phyloP scores from a whole-genome alignment of 2,888 invertebrate genomes.

The Cataglyphis cursor region DNA sequence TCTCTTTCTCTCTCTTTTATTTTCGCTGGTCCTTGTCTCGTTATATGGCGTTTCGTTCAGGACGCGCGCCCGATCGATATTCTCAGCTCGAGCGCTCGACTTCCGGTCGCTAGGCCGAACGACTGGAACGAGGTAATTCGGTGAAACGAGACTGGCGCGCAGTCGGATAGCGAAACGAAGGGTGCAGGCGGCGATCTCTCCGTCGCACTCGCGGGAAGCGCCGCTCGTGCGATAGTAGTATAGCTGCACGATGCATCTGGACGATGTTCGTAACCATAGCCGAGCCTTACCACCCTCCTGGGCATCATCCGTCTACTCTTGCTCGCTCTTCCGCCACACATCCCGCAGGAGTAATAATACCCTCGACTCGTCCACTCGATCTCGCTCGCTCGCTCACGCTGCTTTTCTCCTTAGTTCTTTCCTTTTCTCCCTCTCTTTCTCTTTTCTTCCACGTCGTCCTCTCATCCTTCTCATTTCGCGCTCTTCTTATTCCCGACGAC shows the following conservation, averaged over 20 bases:
- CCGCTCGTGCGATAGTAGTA: constrained; percentile 53
- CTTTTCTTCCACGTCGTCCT: constrained; percentile 15
- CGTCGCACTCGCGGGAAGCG: constrained; percentile 61
- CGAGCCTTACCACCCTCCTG: constrained; percentile 80
- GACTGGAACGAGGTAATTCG: constrained; percentile 66
- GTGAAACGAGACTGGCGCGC: constrained; percentile 53
- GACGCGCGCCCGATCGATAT: constrained; percentile 62
- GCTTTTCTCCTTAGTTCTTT: constrained; percentile 45
- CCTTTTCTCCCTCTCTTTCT: constrained; percentile 52
- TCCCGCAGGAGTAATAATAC: constrained; percentile 76
- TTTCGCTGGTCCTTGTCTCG: constrained; percentile 39
- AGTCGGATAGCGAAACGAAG: constrained; percentile 9
- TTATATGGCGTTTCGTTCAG: constrained; percentile 61
- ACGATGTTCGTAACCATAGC: constrained; percentile 74
- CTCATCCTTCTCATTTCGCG: constrained; percentile 2
- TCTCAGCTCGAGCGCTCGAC: constrained; percentile 59
- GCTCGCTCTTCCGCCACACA: constrained; percentile 60
- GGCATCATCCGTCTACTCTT: constrained; percentile 80
- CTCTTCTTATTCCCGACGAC: constrained; percentile 33
- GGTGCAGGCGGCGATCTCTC: constrained; percentile 19
- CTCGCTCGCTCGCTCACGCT: constrained; percentile 56
- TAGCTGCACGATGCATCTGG: constrained; percentile 63
- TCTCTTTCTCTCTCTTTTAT: constrained; percentile 17
- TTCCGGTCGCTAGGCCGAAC: constrained; percentile 60
- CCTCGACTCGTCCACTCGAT: constrained; percentile 57